A percentile compares a stretch with the other conserved stretches of the same genome.
phyloP scores from a whole-genome alignment of 1,140 invertebrate species.

The Drosophila ananassae region DNA sequence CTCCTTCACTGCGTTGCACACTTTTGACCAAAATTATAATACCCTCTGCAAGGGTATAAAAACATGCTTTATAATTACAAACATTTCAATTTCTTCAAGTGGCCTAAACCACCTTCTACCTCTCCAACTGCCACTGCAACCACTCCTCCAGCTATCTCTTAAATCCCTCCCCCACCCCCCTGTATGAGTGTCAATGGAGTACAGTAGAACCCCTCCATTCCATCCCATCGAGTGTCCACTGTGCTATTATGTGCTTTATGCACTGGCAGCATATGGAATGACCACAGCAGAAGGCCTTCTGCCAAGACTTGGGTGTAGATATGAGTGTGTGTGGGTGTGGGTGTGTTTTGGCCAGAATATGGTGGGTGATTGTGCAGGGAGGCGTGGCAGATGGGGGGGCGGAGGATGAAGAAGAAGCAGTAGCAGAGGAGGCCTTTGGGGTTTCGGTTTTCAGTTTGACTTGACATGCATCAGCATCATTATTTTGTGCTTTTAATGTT shows the following conservation, averaged over 20 bases:
- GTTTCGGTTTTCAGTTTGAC: conserved; percentile 76
- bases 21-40: too few species aligned
- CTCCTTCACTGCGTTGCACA: too few species aligned
- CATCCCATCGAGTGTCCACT: conserved; percentile 13
- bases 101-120: too few species aligned
- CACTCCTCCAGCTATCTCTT: background rate
- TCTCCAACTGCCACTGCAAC: background rate
- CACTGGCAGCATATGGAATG: conserved; percentile 42
- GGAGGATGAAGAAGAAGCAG: background rate
- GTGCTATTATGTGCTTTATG: conserved; percentile 40
- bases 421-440: conserved; percentile 51
- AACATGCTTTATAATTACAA: background rate
- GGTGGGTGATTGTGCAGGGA: background rate
- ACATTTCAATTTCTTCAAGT: background rate
- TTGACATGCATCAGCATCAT: conserved; percentile 80
- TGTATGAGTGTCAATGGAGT: conserved; percentile 9
- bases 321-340: background rate
- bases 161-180: background rate
- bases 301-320: conserved; percentile 18
- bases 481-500: conserved; percentile 81
- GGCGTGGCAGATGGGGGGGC: background rate
- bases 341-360: background rate
- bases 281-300: conserved; percentile 43
- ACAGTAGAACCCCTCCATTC: background rate
- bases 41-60: too few species aligned